Conservation (phyloP, 1,140 invertebrate species). For the Hyles vespertilio region DNA sequence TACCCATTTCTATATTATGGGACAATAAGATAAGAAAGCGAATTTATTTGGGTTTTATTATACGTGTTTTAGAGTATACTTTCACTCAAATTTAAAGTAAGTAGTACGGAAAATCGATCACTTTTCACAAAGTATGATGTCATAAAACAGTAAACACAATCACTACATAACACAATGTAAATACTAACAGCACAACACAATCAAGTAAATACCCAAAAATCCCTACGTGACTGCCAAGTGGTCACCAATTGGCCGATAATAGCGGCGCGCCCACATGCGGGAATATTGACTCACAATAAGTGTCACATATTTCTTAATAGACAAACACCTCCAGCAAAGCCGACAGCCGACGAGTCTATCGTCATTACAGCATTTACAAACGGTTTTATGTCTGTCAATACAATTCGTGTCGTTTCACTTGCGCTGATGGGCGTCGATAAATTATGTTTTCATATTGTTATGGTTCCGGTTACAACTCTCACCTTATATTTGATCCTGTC, state of each 20-base stretch:
- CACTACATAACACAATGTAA: no score
- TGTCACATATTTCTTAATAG: slow-evolving; percentile 71
- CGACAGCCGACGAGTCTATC: slow-evolving; percentile 38
- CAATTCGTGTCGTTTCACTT: slow-evolving; percentile 7
- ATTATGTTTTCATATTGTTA: slow-evolving; percentile 11
- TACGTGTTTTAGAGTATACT: no score
- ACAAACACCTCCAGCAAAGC: slow-evolving; percentile 28
- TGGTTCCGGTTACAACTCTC: neutral
- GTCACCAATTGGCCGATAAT: slow-evolving; percentile 55
- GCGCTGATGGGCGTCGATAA: slow-evolving; percentile 2
- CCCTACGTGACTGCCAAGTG: slow-evolving; percentile 27
- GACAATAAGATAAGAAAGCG: no score
- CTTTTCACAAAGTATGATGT: no score
- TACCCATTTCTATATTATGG: no score
- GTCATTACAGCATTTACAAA: slow-evolving; percentile 34
- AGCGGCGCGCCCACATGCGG: slow-evolving; percentile 51
- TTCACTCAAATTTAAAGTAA: no score
- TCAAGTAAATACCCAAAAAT: no score
- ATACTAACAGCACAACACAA: no score
- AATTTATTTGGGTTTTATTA: no score
- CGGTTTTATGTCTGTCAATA: slow-evolving; percentile 12
- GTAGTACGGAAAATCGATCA: no score
- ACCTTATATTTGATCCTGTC: no score
- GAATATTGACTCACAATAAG: slow-evolving; percentile 70
- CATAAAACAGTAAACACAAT: no score